phyloP scores from a whole-genome alignment of 2,113 vertebrate species.

The Eptesicus fuscus region DNA sequence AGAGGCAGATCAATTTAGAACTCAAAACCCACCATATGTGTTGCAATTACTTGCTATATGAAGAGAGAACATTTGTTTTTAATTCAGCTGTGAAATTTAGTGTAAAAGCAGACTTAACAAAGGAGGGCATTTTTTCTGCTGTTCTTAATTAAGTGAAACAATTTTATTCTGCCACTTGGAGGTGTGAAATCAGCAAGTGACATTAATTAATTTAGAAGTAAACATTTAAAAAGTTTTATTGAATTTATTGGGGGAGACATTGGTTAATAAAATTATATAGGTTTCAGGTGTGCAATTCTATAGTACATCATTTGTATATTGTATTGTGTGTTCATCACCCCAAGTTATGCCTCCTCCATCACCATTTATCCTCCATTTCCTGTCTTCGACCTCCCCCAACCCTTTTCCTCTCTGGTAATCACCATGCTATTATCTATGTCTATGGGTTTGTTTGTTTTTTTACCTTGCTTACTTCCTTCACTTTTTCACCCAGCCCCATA shows the following conservation, averaged over 20 bases:
- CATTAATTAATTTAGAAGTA: slow-evolving; percentile 3
- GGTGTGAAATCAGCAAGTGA: not conserved
- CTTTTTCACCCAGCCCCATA: not conserved
- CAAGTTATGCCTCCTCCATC: not conserved
- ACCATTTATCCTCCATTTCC: not conserved
- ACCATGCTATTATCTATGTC: not conserved
- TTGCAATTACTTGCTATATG: slow-evolving; percentile 50
- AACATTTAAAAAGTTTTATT: not conserved
- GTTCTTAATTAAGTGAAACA: slow-evolving; percentile 6
- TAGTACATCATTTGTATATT: not conserved
- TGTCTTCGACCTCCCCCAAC: not conserved
- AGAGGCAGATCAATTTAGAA: slow-evolving; percentile 61
- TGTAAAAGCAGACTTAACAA: slow-evolving; percentile 36
- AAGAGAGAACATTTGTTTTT: slow-evolving; percentile 63
- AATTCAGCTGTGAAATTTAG: slow-evolving; percentile 50
- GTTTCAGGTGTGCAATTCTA: not conserved
- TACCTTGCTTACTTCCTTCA: not conserved
- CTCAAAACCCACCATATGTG: not conserved
- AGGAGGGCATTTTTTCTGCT: not conserved
- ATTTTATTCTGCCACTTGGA: slow-evolving; percentile 3
- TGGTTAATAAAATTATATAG: not conserved
- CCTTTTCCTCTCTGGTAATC: not conserved
- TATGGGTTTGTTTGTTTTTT: not conserved
- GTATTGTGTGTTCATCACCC: not conserved
- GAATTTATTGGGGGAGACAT: not conserved